A percentile compares a stretch with the other conserved stretches of the same genome.
Conservation (phyloP, 2,797 vertebrate genomes). For the Labeo calbasu region DNA sequence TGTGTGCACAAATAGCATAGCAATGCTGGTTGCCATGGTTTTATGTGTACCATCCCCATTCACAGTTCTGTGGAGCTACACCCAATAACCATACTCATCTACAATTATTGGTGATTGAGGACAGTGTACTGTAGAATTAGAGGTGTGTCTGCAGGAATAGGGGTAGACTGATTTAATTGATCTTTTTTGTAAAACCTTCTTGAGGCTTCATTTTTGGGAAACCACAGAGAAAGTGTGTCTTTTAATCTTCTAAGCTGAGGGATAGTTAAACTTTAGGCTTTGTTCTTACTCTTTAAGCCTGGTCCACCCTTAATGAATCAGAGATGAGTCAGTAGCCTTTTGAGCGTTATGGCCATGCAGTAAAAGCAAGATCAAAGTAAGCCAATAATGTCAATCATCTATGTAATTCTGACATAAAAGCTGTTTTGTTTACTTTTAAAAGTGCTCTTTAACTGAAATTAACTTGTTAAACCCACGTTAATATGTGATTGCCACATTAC, state of each 20-base stretch:
- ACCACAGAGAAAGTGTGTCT: slow-evolving; percentile 19
- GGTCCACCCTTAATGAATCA: slow-evolving; percentile 20
- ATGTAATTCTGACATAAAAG: not conserved
- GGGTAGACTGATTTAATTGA: not conserved
- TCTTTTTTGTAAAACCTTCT: not conserved
- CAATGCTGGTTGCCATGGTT: slow-evolving; percentile 70
- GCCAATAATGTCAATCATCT: not conserved
- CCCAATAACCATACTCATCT: not conserved
- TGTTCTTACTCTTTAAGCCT: not conserved
- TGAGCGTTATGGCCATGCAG: not conserved
- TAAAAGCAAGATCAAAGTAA: not conserved
- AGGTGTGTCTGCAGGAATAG: slow-evolving; percentile 15
- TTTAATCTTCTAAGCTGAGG: slow-evolving; percentile 23
- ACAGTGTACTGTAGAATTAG: slow-evolving; percentile 29
- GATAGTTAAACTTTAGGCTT: slow-evolving; percentile 6
- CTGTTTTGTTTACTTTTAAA: not conserved
- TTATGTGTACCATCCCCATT: slow-evolving; percentile 67
- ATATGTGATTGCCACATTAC: not conserved
- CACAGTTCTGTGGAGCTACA: slow-evolving; percentile 54
- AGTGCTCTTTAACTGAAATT: not conserved
- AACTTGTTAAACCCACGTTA: not conserved
- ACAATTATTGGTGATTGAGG: slow-evolving; percentile 18
- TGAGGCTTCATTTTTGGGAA: slow-evolving; percentile 17
- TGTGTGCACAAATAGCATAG: slow-evolving; percentile 48
- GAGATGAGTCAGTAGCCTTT: slow-evolving; percentile 23